Conservation (phyloP, 2,888 invertebrate genomes). For the Calephelis perditalis region DNA sequence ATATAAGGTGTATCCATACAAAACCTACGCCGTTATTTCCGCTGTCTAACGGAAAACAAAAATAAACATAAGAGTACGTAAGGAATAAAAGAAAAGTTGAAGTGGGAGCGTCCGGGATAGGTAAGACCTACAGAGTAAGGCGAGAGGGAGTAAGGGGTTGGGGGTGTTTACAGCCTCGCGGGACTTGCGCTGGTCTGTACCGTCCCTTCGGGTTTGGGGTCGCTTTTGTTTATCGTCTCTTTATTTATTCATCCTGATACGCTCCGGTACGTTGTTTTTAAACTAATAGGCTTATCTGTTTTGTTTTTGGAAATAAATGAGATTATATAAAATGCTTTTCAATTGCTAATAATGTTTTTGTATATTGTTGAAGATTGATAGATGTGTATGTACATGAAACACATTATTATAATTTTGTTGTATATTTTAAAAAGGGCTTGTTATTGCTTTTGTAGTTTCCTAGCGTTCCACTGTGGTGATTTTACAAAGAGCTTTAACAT, state of each 20-base stretch:
- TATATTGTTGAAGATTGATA: not conserved
- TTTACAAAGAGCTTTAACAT: too few species aligned
- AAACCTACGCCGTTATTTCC: slow-evolving; percentile 65
- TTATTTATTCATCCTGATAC: slow-evolving; percentile 56
- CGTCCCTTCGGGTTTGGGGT: slow-evolving; percentile 47
- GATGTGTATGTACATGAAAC: too few species aligned
- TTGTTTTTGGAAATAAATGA: slow-evolving; percentile 31
- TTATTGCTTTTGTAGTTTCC: too few species aligned
- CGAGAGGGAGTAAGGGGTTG: slow-evolving; percentile 30
- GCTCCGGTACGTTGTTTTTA: slow-evolving; percentile 37
- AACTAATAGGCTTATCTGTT: slow-evolving; percentile 36
- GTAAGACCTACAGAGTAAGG: slow-evolving; percentile 37
- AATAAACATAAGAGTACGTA: slow-evolving; percentile 71
- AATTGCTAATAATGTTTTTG: not conserved
- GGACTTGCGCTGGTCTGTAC: slow-evolving; percentile 33
- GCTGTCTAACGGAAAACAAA: slow-evolving; percentile 73
- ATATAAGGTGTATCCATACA: slow-evolving; percentile 41
- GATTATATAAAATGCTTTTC: not conserved
- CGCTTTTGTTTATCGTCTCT: slow-evolving; percentile 62
- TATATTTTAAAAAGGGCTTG: too few species aligned
- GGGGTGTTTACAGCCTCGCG: slow-evolving; percentile 34
- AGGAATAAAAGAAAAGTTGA: slow-evolving; percentile 72
- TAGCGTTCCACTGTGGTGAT: too few species aligned
- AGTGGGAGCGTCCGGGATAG: slow-evolving; percentile 67
- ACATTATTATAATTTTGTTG: too few species aligned